phyloP scores from a whole-genome alignment of 2,888 invertebrate species.

The Oscheius sp. region DNA sequence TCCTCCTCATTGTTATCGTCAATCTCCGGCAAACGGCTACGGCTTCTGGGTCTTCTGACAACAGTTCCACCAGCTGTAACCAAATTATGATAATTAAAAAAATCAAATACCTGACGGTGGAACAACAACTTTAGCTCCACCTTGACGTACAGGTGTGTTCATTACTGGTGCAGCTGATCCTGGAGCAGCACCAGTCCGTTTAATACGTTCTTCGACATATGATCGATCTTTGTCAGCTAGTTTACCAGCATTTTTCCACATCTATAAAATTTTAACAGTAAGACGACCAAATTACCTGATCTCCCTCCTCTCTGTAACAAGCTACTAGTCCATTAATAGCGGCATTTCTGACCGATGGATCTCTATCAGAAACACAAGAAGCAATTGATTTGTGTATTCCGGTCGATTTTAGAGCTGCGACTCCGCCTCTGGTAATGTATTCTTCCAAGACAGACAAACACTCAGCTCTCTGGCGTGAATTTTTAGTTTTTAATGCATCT shows the following conservation, averaged over 20 bases:
- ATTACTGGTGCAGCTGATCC: constrained; percentile 31
- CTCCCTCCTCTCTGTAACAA: constrained; percentile 89
- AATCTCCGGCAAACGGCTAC: constrained; percentile 15
- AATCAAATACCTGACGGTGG: constrained; percentile 29
- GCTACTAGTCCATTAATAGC: constrained; percentile 91
- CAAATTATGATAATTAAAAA: neutral
- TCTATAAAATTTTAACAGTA: constrained; percentile 28
- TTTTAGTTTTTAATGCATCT: constrained; percentile 94
- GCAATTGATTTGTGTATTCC: constrained; percentile 87
- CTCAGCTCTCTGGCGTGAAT: constrained; percentile 93
- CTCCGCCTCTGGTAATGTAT: constrained; percentile 79
- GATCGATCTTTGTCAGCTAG: constrained; percentile 82
- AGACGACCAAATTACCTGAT: constrained; percentile 77
- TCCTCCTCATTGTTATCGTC: neutral
- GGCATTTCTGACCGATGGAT: constrained; percentile 92
- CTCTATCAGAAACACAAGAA: constrained; percentile 91
- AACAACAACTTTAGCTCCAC: constrained; percentile 48
- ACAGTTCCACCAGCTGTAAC: constrained; percentile 18
- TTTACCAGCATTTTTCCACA: constrained; percentile 57
- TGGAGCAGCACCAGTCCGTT: constrained; percentile 77
- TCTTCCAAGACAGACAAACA: constrained; percentile 92
- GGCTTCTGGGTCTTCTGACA: constrained; percentile 1
- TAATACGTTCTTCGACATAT: constrained; percentile 92
- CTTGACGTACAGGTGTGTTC: constrained; percentile 22
- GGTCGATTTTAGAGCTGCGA: constrained; percentile 76